These are phyloP conservation scores for Campylomormyrus numenius DNA, from an alignment of 2,113 vertebrate genomes.

Conservation along the genomic window DNA sequence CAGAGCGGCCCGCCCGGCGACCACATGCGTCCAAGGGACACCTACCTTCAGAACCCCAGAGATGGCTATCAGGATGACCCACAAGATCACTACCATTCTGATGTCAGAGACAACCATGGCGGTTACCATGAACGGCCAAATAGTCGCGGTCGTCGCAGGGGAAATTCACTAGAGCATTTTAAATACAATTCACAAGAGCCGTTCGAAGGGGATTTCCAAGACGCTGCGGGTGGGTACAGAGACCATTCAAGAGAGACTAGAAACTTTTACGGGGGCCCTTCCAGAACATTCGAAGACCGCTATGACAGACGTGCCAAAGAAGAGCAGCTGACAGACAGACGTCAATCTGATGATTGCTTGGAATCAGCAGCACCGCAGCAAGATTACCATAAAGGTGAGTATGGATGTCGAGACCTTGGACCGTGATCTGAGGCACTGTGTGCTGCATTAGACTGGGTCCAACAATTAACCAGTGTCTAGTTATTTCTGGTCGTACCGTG, in stretches of 20 bases:
- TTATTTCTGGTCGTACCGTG: not conserved
- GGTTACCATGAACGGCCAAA: not conserved
- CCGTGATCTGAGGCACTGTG: not conserved
- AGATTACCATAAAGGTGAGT: not conserved
- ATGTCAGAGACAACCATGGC: not conserved
- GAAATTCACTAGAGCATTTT: not conserved
- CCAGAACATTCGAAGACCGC: slow-evolving; percentile 10
- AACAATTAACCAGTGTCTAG: not conserved
- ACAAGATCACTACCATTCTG: not conserved
- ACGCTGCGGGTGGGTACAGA: not conserved
- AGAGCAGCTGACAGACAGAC: slow-evolving; percentile 23
- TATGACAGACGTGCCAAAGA: slow-evolving; percentile 25
- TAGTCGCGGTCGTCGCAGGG: not conserved
- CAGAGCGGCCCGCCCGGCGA: not conserved
- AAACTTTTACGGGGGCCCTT: slow-evolving; percentile 5
- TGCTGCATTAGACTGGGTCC: not conserved
- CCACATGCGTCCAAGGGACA: not conserved
- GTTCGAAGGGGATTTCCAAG: not conserved
- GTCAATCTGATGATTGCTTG: no score
- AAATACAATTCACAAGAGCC: not conserved
- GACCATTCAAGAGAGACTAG: slow-evolving; percentile 28
- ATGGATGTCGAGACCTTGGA: not conserved
- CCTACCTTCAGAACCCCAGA: not conserved
- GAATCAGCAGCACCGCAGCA: not conserved
- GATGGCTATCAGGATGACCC: not conserved